Evolutionary conservation across 2,888 invertebrate species (phyloP), one percentile per base, ranked within the genome.

Genomic region (Liopterus haemorrhoidalis): DNA sequence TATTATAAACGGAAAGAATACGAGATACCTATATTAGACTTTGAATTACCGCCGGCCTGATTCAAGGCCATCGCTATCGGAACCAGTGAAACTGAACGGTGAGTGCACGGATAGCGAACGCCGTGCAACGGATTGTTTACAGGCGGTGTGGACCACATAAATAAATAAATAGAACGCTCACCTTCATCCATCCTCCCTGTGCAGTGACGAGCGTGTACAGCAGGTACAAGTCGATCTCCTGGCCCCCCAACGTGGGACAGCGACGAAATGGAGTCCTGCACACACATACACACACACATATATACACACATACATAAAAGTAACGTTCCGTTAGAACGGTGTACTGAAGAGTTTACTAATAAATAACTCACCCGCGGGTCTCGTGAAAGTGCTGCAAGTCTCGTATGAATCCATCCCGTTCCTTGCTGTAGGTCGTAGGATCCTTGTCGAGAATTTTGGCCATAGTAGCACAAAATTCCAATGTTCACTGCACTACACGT

Each of bases 171-270:
- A n/a, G n/a, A n/a, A n/a, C n/a, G n/a, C 68, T 72, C 69, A 95
- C 96, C 84, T 92, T 96, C 57, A 90, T 81, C 78, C 95, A 87
- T 58, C 97, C 97, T 58, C 96, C 96, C 60, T 88, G 78, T 53
- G 85, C 83, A 58, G 89, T 92, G 39, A 97, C 96, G 64, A 91
- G 78, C 59, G 82, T 82, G 70, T 96, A 97, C 56, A 97, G 79
- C 50, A 84, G 78, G 71, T 86, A 92, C 55, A 97, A 77, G 73
- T 97, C 95, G 62, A 97, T 81, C 68, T 89, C 87, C 61, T 83
- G 80, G 46, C 95, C 94, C 72, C 87, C 90, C 50, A 96, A 82
- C 64, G 81, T 69, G 68, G 78, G 71, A 55, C 75, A 68, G 59
- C 82, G 81, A 67, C 75, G 81, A 73, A 77, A 79, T 57, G 76